phyloP scores from a whole-genome alignment of 2,113 vertebrate genomes.

The Oncorhynchus kisutch region DNA sequence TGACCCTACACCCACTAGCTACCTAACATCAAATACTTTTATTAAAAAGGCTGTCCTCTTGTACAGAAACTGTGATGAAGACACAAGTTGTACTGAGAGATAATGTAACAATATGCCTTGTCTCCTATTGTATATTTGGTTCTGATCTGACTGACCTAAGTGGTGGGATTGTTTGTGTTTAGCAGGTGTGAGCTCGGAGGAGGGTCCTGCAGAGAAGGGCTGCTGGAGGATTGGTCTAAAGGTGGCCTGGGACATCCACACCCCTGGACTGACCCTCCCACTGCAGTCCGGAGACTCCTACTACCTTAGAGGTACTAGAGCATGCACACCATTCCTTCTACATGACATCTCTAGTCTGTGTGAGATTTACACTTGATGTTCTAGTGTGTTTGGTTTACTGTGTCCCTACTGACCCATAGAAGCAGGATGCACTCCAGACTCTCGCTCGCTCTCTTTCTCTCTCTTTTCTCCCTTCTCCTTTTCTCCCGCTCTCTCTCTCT shows the following conservation, averaged over 20 bases:
- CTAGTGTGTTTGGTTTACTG: slow-evolving; percentile 40
- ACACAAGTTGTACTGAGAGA: not conserved
- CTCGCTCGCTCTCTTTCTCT: slow-evolving; percentile 27
- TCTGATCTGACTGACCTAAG: not conserved
- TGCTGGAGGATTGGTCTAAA: slow-evolving; percentile 91
- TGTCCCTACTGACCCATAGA: slow-evolving; percentile 50
- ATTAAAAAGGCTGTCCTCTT: slow-evolving; percentile 21
- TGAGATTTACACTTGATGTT: slow-evolving; percentile 30
- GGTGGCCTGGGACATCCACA: slow-evolving; percentile 96
- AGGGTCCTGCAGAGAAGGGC: slow-evolving; percentile 74
- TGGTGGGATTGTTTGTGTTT: slow-evolving; percentile 40
- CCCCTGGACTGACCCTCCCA: slow-evolving; percentile 90
- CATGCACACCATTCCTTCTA: slow-evolving; percentile 19
- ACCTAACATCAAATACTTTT: slow-evolving; percentile 69
- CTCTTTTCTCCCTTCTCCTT: not conserved
- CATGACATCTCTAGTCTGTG: slow-evolving; percentile 17
- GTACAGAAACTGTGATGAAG: not conserved
- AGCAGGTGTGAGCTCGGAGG: slow-evolving; percentile 69
- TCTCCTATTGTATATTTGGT: not conserved
- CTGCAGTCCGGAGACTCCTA: slow-evolving; percentile 93
- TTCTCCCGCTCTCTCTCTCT: not conserved
- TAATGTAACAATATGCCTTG: not conserved
- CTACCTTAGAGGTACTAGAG: slow-evolving; percentile 74
- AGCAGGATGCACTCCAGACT: slow-evolving; percentile 44
- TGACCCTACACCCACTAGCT: slow-evolving; percentile 37